A percentile compares a stretch with the other conserved stretches of the same genome.
Conservation (phyloP, 1,140 invertebrate genomes). For the Pseudoatta argentina region DNA sequence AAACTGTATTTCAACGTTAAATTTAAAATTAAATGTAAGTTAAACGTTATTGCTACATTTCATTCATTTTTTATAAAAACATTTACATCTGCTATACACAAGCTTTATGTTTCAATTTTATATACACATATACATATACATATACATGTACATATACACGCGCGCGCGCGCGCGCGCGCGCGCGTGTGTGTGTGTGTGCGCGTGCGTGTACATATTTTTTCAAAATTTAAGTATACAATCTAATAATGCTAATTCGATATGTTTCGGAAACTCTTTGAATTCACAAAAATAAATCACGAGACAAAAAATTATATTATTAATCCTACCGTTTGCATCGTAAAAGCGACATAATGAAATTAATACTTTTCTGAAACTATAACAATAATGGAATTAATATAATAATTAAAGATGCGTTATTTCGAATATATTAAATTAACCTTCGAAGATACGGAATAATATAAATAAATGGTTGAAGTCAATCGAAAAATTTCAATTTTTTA, state of each 20-base stretch:
- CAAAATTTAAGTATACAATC: neutral
- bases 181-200: no score
- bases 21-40: conserved; percentile 11
- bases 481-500: conserved; percentile 1
- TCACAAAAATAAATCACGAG: conserved; percentile 15
- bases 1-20: conserved; percentile 27
- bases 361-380: conserved; percentile 21
- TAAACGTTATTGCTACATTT: conserved; percentile 8
- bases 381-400: conserved; percentile 39
- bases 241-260: neutral
- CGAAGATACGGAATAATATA: conserved; percentile 11
- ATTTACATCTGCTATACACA: neutral
- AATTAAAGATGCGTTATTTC: conserved; percentile 35
- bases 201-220: neutral
- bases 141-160: no score
- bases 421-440: conserved; percentile 35
- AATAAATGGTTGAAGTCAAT: neutral
- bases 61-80: conserved; percentile 21
- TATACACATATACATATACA: neutral
- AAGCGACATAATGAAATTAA: conserved; percentile 27
- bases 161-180: no score
- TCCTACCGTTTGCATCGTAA: neutral
- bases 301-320: conserved; percentile 26
- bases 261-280: conserved; percentile 8
- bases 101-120: neutral